Conservation (phyloP, 1,140 invertebrate species). For the Drosophila sturtevanti region DNA sequence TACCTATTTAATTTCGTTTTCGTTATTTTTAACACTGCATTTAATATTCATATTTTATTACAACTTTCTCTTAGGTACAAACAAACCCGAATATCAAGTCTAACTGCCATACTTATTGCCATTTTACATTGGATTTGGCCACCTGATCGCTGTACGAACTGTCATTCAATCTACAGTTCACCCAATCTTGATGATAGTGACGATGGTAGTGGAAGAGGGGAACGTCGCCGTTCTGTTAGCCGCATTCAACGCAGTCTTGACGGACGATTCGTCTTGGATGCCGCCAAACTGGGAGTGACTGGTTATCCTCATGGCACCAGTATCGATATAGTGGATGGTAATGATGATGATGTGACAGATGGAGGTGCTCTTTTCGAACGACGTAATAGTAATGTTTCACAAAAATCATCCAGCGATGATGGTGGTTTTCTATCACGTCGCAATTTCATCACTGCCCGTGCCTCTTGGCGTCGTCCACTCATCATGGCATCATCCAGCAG, state of each 20-base stretch:
- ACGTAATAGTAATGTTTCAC: conserved; percentile 86
- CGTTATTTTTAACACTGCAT: neutral
- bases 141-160: conserved; percentile 85
- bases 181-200: conserved; percentile 66
- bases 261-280: conserved; percentile 87
- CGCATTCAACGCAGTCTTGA: conserved; percentile 89
- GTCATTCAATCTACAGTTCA: conserved; percentile 81
- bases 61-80: conserved; percentile 87
- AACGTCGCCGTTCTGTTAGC: conserved; percentile 65
- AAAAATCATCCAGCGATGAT: conserved; percentile 90
- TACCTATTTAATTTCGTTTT: neutral
- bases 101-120: conserved; percentile 87
- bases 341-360: neutral
- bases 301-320: conserved; percentile 39
- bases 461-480: conserved; percentile 86
- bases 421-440: conserved; percentile 89
- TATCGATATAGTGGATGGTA: conserved; percentile 67
- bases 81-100: conserved; percentile 96
- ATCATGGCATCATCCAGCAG: conserved; percentile 86
- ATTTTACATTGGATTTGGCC: conserved; percentile 87
- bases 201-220: conserved; percentile 24
- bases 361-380: conserved; percentile 82
- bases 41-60: neutral
- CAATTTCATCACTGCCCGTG: conserved; percentile 83
- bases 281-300: conserved; percentile 33